phyloP scores from a whole-genome alignment of 2,797 vertebrate genomes.

The Falco rusticolus region DNA sequence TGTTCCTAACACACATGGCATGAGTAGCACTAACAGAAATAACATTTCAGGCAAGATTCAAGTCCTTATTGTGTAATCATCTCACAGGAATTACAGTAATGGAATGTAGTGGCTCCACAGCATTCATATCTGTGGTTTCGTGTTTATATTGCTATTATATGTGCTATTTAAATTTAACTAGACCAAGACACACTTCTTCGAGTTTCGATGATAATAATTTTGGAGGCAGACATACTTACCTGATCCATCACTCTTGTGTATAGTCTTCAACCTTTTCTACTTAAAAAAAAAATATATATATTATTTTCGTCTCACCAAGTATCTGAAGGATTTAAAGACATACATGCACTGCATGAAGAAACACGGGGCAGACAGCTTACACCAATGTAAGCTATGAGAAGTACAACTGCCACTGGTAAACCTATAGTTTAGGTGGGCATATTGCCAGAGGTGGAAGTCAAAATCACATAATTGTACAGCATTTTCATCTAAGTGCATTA shows the following conservation, averaged over 20 bases:
- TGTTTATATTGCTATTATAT: not conserved
- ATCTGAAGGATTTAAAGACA: not conserved
- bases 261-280: not conserved
- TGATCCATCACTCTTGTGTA: not conserved
- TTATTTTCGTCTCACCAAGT: not conserved
- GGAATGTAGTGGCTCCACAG: not conserved
- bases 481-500: not conserved
- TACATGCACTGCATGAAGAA: not conserved
- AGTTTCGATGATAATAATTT: not conserved
- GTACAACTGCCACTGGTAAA: not conserved
- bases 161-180: not conserved
- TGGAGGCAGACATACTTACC: not conserved
- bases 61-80: not conserved
- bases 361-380: not conserved
- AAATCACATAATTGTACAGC: not conserved
- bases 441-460: not conserved
- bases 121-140: not conserved
- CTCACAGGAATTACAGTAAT: not conserved
- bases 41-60: not conserved
- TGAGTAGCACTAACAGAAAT: not conserved
- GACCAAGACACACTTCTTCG: not conserved
- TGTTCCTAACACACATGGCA: not conserved
- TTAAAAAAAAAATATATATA: not conserved
- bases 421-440: not conserved
- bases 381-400: not conserved